These are phyloP conservation scores for Fukomys damarensis DNA, from an alignment of 2,113 vertebrate species.

Conservation along the genomic window DNA sequence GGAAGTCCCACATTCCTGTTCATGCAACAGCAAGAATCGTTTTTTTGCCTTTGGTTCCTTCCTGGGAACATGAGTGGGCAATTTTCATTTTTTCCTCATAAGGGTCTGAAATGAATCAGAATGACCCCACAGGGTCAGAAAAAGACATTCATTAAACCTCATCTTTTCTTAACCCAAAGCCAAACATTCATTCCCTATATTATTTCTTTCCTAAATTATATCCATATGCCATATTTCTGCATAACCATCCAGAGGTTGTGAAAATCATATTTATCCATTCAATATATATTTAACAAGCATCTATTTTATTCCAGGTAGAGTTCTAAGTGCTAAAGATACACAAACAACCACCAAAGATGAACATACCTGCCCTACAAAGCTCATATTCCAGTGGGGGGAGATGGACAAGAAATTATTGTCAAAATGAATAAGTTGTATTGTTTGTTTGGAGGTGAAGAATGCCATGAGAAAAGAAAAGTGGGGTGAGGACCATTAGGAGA, in stretches of 20 bases:
- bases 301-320: constrained; percentile 1
- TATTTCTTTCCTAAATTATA: constrained; percentile 2
- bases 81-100: not conserved
- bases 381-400: not conserved
- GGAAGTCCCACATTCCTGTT: not conserved
- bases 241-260: not conserved
- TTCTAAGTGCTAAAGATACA: not conserved
- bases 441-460: not conserved
- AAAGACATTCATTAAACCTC: not conserved
- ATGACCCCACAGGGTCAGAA: not conserved
- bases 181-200: not conserved
- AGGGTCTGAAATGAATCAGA: not conserved
- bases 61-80: not conserved
- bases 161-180: not conserved
- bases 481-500: not conserved
- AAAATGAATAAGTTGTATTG: not conserved
- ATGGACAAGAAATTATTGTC: not conserved
- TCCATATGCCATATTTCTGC: not conserved
- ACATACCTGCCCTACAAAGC: not conserved
- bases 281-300: not conserved
- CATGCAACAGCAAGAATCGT: not conserved
- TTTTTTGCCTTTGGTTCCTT: not conserved
- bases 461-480: not conserved
- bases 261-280: not conserved
- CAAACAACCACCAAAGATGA: not conserved